Percentiles rank a stretch among this genome's conserved stretches.
Conservation (phyloP, 2,888 invertebrate genomes). For the Norana najaformis region DNA sequence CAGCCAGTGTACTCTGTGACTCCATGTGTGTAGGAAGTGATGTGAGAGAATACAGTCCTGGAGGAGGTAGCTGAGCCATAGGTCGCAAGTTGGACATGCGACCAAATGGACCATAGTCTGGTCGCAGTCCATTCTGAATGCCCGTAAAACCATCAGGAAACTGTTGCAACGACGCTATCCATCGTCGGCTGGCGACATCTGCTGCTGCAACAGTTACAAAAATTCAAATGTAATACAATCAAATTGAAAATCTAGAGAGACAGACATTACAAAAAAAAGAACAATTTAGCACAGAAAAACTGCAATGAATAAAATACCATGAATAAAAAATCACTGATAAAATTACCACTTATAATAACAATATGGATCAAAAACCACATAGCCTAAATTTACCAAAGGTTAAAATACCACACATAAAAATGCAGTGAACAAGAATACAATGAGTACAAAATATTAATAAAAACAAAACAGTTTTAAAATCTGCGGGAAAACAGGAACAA, state of each 20-base stretch:
- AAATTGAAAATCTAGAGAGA: not conserved
- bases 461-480: not conserved
- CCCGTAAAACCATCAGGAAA: not conserved
- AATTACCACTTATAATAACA: not conserved
- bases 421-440: too few relatives aligned
- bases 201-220: not conserved
- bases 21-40: slow-evolving; percentile 8
- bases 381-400: too few relatives aligned
- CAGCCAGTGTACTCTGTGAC: slow-evolving; percentile 15
- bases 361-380: not conserved
- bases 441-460: not conserved
- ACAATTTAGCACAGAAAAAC: too few relatives aligned
- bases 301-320: not conserved
- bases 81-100: not conserved
- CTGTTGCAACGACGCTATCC: not conserved
- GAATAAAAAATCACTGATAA: not conserved
- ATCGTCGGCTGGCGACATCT: not conserved
- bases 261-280: not conserved
- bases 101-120: not conserved
- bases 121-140: not conserved
- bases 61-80: not conserved
- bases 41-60: not conserved
- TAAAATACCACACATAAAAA: not conserved
- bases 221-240: not conserved
- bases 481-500: not conserved